Base-by-base conservation (phyloP, 2,888 invertebrate species). In the Itoplectis maculator region DNA sequence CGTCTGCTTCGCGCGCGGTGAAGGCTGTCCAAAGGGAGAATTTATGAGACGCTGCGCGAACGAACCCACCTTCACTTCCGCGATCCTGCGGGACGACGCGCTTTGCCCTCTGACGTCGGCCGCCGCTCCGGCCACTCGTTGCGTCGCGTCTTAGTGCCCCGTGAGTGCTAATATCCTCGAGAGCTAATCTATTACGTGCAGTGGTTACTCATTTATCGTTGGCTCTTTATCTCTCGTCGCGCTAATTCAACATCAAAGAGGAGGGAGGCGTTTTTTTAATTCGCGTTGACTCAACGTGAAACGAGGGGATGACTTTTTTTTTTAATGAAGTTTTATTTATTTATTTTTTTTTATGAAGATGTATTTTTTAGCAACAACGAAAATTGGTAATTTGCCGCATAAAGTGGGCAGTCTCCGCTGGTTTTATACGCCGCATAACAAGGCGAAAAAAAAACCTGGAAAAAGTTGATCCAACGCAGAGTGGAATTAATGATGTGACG, bases 1-100 rank as follows among this genome's bases (percentile, higher is more conserved):
- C 15, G 61, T 61, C 37, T 65, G 61, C 59, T 37, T 35, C 29
- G 9, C 59, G 23, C 56, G 56, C 72, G 72, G 66, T 66, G 54
- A 72, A 76, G 51, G 37, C 69, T 74, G 82, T 82, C 82, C 56
- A 49, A 74, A 70, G 35, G 65, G 68, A 45, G 70, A 82, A 82
- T 82, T 82, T 82, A 79, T 69, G 73, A 82, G 68, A 75, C 47
- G 35, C 69, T 49, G 35, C 35, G 75, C 68, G 65, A 20, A 47
- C 18, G n/a, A n/a, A n/a, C n/a, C n/a, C 29, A 29, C 29, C 29
- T 9, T 9, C 18, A 20, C 49, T 59, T 68, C 40, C 47, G 59
- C 20, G 40, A 47, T 47, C 66, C 56, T 37, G 65, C 40, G 47
- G 66, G 49, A 70, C 65, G 49, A 70, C 65, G 54, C 42, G 23